These are phyloP conservation scores for Neuroterus valhalla DNA, from an alignment of 1,140 invertebrate species.

Conservation along the genomic window DNA sequence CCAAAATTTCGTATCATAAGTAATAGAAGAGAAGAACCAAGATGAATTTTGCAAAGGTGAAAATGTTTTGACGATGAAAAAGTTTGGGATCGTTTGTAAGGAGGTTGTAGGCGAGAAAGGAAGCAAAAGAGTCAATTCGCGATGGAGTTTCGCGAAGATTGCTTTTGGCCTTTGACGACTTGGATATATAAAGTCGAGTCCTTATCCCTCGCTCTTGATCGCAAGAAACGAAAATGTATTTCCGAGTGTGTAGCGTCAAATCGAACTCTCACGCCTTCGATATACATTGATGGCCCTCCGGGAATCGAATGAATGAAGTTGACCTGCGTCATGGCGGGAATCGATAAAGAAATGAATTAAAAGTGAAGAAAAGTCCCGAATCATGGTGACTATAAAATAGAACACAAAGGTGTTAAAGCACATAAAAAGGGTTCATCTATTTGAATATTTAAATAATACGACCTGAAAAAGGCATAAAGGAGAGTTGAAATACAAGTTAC, in stretches of 20 bases:
- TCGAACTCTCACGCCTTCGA: constrained; percentile 58
- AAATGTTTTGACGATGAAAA: no score
- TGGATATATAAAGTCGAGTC: constrained; percentile 44
- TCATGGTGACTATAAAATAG: constrained; percentile 14
- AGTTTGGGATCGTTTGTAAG: neutral
- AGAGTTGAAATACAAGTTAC: no score
- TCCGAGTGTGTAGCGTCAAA: constrained; percentile 66
- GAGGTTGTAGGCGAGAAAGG: constrained; percentile 28
- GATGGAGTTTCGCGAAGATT: constrained; percentile 62
- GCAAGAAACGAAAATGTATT: constrained; percentile 68
- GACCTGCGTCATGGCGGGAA: constrained; percentile 38
- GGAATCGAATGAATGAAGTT: constrained; percentile 49
- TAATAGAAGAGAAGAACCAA: neutral
- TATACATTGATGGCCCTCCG: constrained; percentile 53
- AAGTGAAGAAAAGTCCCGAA: constrained; percentile 23
- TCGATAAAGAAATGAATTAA: constrained; percentile 38
- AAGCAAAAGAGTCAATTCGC: constrained; percentile 48
- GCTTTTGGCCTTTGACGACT: constrained; percentile 64
- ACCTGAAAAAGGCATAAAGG: no score
- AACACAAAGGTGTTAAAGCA: neutral
- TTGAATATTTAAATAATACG: neutral
- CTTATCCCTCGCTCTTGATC: constrained; percentile 53
- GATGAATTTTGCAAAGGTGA: no score
- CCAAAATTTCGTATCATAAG: no score
- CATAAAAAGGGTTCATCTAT: constrained; percentile 28